Conservation (phyloP, 1,140 invertebrate species). For the Cydia strobilella region DNA sequence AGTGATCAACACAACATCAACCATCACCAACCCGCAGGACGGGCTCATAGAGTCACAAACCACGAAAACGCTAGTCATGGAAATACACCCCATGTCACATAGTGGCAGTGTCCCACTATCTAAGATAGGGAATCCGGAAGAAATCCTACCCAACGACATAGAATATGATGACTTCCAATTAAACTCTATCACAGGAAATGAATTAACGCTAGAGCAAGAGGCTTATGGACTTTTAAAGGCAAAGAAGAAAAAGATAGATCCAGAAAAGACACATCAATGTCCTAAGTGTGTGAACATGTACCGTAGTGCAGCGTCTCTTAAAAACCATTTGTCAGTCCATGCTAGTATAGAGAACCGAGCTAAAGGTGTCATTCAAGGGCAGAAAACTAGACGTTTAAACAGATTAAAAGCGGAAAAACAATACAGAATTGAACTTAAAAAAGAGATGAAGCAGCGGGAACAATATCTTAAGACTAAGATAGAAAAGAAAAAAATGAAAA, state of each 20-base stretch:
- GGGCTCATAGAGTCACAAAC: slow-evolving; percentile 58
- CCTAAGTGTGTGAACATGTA: slow-evolving; percentile 62
- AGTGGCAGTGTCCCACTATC: slow-evolving; percentile 40
- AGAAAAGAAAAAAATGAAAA: slow-evolving; percentile 34
- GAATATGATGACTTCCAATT: slow-evolving; percentile 64
- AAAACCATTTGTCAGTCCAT: slow-evolving; percentile 57
- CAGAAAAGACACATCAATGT: slow-evolving; percentile 43
- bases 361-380: slow-evolving; percentile 53
- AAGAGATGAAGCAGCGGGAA: slow-evolving; percentile 36
- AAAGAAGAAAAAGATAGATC: slow-evolving; percentile 42
- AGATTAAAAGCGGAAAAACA: slow-evolving; percentile 39
- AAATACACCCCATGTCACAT: slow-evolving; percentile 61
- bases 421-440: slow-evolving; percentile 39
- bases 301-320: slow-evolving; percentile 40
- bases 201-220: slow-evolving; percentile 68
- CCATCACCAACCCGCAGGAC: slow-evolving; percentile 57
- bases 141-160: slow-evolving; percentile 56
- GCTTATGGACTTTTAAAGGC: slow-evolving; percentile 64
- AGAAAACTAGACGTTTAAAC: slow-evolving; percentile 40
- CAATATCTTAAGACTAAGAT: slow-evolving; percentile 38
- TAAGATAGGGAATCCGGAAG: slow-evolving; percentile 62
- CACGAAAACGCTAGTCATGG: slow-evolving; percentile 69
- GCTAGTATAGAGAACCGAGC: slow-evolving; percentile 58
- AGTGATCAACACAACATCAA: slow-evolving; percentile 66
- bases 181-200: slow-evolving; percentile 72